Evolutionary conservation across 2,888 invertebrate genomes (phyloP).

Genomic region (Schizaphis graminum): DNA sequence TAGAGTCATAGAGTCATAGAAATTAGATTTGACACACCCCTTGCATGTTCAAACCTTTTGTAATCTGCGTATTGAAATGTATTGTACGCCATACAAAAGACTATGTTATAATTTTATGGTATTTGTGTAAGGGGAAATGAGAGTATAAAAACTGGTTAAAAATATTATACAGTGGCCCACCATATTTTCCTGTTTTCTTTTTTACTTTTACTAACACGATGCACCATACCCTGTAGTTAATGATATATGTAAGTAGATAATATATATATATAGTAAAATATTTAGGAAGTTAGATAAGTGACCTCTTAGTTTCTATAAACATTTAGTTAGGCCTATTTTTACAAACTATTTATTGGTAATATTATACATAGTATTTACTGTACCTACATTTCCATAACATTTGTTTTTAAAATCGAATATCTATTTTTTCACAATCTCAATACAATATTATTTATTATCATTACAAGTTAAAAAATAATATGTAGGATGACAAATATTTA

Average conservation of each 20-base stretch:
- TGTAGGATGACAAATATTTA: not conserved
- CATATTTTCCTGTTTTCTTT: not conserved
- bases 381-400: not conserved
- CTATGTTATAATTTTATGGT: not conserved
- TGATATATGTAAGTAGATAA: not conserved
- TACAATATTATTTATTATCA: not conserved
- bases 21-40: slow-evolving; percentile 30
- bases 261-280: not conserved
- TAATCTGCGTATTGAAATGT: not conserved
- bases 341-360: not conserved
- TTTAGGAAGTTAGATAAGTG: not conserved
- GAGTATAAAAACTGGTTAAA: not conserved
- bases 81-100: not conserved
- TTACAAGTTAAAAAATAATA: not conserved
- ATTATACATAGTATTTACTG: not conserved
- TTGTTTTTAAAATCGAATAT: not conserved
- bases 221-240: not conserved
- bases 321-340: not conserved
- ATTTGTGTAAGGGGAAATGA: not conserved
- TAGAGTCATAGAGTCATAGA: not conserved
- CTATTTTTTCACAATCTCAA: not conserved
- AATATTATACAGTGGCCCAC: not conserved
- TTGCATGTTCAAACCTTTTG: slow-evolving; percentile 2
- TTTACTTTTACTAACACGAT: not conserved
- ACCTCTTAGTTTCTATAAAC: not conserved